phyloP scores from a whole-genome alignment of 1,140 invertebrate species.

The Musca domestica region DNA sequence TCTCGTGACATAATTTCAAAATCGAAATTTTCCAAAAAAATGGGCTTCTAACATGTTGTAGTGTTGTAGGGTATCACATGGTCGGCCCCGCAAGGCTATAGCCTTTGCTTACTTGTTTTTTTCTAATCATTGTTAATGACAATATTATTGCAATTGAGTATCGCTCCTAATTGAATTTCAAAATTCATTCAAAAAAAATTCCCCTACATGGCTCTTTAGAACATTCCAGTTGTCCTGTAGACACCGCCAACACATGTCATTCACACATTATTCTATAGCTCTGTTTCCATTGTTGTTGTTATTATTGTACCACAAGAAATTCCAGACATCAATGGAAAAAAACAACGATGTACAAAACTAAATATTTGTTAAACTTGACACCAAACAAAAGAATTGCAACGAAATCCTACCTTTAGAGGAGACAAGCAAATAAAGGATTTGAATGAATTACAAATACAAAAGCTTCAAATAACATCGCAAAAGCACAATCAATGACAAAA shows the following conservation, averaged over 20 bases:
- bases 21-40: no score
- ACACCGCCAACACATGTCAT: conserved; percentile 4
- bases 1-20: no score
- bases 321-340: conserved; percentile 3
- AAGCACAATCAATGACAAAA: conserved; percentile 48
- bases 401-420: conserved; percentile 46
- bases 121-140: no score
- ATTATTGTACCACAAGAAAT: no score
- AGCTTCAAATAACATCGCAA: conserved; percentile 30
- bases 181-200: conserved; percentile 1
- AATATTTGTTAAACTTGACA: conserved; percentile 54
- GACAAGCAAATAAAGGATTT: conserved; percentile 8
- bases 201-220: neutral
- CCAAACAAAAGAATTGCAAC: conserved; percentile 53
- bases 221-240: neutral
- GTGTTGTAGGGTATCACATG: no score
- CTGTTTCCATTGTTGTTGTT: no score
- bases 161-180: no score
- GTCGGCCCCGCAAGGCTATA: no score
- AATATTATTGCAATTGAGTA: no score
- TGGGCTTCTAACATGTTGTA: no score
- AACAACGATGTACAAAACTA: conserved; percentile 29
- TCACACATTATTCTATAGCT: neutral
- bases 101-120: no score
- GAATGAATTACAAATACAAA: conserved; percentile 16